Evolutionary conservation across 2,797 vertebrate species (phyloP), one percentile per base, ranked within the genome.

Genomic region (Ctenosaura bakeri): DNA sequence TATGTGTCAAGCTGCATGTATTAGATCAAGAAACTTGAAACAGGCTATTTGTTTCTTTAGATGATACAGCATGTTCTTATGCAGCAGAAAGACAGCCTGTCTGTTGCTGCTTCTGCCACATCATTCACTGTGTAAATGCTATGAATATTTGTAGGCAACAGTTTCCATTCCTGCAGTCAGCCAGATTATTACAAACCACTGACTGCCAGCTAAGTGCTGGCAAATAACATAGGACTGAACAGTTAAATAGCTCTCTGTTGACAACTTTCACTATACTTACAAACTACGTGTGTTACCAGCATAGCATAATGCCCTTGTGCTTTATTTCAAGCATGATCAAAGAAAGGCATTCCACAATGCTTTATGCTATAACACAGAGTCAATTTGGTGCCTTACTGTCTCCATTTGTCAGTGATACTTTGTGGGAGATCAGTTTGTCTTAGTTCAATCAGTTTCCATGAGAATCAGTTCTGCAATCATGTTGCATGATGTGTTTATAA

Each of bases 151-250:
- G 29, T 18, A 83, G 77, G 54, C 50, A 56, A 22, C 6, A 78
- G 73, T 46, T 62, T 86, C 56, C 52, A 86, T 26, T 38, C 52
- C 35, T 86, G 54, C 24, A 42, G 1, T 77, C 54, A 83, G 52
- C 38, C 62, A 74, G 54, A 69, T 88, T 46, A 88, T 88, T 83
- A 88, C 73, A 88, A 83, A 88, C 69, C 69, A 74, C 69, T 24
- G 54, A 74, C 52, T 24, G 54, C 54, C 62, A 59, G 52, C 26
- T 29, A 38, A 59, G 26, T 29, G 54, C 71, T 62, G 73, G 54
- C 13, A 77, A 86, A 82, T 32, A 66, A 88, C 66, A 88, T 16
- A 77, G 54, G 26, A 69, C 80, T 46, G 59, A 74, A 62, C 14
- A 24, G 26, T 86, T 14, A 24, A 26, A 74, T 62, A 62, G 29